These are phyloP conservation scores for Denticeps clupeoides DNA, from an alignment of 2,797 vertebrate genomes.

Conservation along the genomic window DNA sequence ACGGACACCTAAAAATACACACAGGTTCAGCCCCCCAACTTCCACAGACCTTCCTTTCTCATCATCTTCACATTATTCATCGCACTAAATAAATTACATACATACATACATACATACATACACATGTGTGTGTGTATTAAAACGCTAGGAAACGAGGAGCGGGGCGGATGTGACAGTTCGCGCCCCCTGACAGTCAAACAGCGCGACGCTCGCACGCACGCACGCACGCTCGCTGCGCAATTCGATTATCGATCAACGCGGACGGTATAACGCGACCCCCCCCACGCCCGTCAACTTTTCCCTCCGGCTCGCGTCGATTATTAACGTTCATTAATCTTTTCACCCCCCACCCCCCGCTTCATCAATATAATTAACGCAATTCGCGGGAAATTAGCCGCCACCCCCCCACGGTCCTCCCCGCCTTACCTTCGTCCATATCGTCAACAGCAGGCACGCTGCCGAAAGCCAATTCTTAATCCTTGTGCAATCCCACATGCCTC, in stretches of 20 bases:
- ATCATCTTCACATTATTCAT: too few species aligned
- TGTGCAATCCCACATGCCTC: conserved; percentile 72
- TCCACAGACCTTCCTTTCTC: too few species aligned
- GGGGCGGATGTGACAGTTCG: conserved; percentile 34
- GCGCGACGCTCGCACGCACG: conserved; percentile 50
- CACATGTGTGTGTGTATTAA: too few species aligned
- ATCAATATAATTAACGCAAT: too few species aligned
- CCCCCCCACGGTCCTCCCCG: too few species aligned
- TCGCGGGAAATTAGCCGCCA: too few species aligned
- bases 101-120: too few species aligned
- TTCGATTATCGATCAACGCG: conserved; percentile 52
- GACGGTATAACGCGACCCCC: conserved; percentile 4
- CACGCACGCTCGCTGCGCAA: conserved; percentile 46
- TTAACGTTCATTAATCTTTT: conserved; percentile 21
- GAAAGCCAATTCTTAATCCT: conserved; percentile 62
- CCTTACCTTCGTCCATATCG: conserved; percentile 77
- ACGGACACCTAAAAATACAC: conserved; percentile 82
- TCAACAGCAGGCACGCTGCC: conserved; percentile 68
- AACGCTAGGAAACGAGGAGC: conserved; percentile 34
- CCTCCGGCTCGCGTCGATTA: conserved; percentile 20
- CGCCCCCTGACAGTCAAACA: conserved; percentile 46
- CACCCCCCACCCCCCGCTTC: conserved; percentile 45
- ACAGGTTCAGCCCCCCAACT: too few species aligned
- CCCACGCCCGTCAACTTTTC: conserved; percentile 59
- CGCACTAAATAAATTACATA: too few species aligned